Conservation (phyloP, 2,888 invertebrate species). For the Lepidonotus clava region DNA sequence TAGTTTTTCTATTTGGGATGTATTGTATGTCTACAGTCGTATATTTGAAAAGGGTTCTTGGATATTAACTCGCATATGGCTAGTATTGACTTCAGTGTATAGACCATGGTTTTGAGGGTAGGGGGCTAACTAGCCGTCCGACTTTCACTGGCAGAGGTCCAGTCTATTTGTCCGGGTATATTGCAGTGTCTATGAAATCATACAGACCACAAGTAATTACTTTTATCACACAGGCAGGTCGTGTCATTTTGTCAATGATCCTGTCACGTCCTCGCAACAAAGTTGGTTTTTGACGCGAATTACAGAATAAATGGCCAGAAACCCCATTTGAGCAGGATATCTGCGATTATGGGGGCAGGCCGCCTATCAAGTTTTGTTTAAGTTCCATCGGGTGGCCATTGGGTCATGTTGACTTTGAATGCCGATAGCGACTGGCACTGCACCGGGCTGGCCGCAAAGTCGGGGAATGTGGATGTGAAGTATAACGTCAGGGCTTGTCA, state of each 20-base stretch:
- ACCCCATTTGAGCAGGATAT: constrained; percentile 47
- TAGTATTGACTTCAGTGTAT: too few relatives aligned
- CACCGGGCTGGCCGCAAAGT: constrained; percentile 24
- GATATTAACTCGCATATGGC: too few relatives aligned
- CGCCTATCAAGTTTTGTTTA: constrained; percentile 51
- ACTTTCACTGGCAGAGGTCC: constrained; percentile 32
- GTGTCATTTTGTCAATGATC: constrained; percentile 36
- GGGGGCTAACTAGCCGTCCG: too few relatives aligned
- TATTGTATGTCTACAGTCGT: too few relatives aligned
- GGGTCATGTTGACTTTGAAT: constrained; percentile 51
- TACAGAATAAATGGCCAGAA: constrained; percentile 48
- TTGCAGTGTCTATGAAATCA: constrained; percentile 44
- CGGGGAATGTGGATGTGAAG: constrained; percentile 32
- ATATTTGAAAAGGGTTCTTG: too few relatives aligned
- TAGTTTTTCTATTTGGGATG: too few relatives aligned
- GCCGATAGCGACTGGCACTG: constrained; percentile 47
- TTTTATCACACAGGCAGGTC: constrained; percentile 25
- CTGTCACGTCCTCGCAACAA: constrained; percentile 30
- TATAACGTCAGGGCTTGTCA: constrained; percentile 39
- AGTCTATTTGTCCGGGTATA: constrained; percentile 36
- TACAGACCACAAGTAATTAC: constrained; percentile 13
- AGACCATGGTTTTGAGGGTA: too few relatives aligned
- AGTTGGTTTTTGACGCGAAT: constrained; percentile 52
- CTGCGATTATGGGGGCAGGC: constrained; percentile 13
- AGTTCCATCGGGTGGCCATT: constrained; percentile 37